A percentile compares a stretch with the other conserved stretches of the same genome.
phyloP scores from a whole-genome alignment of 2,888 invertebrate species.

The Emmelina monodactyla region DNA sequence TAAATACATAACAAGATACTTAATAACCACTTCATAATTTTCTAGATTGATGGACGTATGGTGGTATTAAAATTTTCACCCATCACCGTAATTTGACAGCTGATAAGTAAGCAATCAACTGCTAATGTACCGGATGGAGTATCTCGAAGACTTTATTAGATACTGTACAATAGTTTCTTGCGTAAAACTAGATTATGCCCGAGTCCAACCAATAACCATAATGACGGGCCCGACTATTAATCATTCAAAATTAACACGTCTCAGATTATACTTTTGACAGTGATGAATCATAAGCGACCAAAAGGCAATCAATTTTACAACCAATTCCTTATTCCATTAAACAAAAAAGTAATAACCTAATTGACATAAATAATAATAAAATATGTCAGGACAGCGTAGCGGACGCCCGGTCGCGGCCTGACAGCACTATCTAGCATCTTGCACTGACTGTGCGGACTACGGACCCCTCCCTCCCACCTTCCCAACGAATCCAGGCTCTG shows the following conservation, averaged over 20 bases:
- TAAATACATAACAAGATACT: too few species aligned
- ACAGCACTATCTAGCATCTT: slow-evolving; percentile 62
- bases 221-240: slow-evolving; percentile 54
- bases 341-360: slow-evolving; percentile 65
- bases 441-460: slow-evolving; percentile 42
- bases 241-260: slow-evolving; percentile 63
- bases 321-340: slow-evolving; percentile 64
- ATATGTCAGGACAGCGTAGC: slow-evolving; percentile 63
- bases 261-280: slow-evolving; percentile 57
- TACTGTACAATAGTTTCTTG: slow-evolving; percentile 35
- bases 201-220: slow-evolving; percentile 32
- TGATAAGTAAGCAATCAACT: slow-evolving; percentile 32
- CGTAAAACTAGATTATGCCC: slow-evolving; percentile 56
- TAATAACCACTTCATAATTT: too few species aligned
- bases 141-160: slow-evolving; percentile 20
- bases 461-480: slow-evolving; percentile 24
- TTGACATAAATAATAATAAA: slow-evolving; percentile 68
- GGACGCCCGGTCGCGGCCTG: slow-evolving; percentile 58
- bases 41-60: too few species aligned
- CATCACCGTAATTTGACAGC: slow-evolving; percentile 35
- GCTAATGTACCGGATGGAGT: slow-evolving; percentile 22
- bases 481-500: slow-evolving; percentile 21
- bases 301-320: slow-evolving; percentile 65
- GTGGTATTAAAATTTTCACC: slow-evolving; percentile 21
- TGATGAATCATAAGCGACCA: slow-evolving; percentile 63